phyloP scores from a whole-genome alignment of 2,888 invertebrate genomes.

The Lycocerus yunnanus region DNA sequence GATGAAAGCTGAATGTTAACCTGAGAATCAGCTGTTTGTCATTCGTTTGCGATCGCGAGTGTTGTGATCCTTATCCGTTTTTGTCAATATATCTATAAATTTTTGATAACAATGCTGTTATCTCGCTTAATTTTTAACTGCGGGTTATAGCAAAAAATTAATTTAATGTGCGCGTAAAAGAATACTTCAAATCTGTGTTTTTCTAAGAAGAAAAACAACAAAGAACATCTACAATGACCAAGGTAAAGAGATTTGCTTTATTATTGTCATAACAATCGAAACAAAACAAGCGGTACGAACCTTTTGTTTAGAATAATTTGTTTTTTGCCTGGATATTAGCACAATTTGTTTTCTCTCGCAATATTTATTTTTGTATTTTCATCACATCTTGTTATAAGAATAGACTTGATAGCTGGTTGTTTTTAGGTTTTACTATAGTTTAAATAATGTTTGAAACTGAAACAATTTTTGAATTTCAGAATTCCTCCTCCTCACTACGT shows the following conservation, averaged over 20 bases:
- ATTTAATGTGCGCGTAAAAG: conserved; percentile 7
- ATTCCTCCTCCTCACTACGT: conserved; percentile 16
- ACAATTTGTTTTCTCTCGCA: background rate
- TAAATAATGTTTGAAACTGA: background rate
- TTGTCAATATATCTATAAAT: conserved; percentile 15
- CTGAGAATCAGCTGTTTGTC: conserved; percentile 5
- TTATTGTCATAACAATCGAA: background rate
- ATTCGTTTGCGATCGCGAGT: conserved; percentile 11
- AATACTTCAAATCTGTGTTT: background rate
- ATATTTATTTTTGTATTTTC: background rate
- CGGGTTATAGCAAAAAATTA: conserved; percentile 8
- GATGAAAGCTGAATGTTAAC: background rate
- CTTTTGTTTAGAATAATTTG: background rate
- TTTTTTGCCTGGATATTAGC: background rate
- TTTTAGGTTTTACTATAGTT: background rate
- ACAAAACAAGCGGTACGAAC: background rate
- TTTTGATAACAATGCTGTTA: conserved; percentile 24
- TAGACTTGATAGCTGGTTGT: background rate
- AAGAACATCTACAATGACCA: conserved; percentile 4
- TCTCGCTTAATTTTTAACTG: conserved; percentile 9
- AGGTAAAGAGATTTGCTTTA: background rate
- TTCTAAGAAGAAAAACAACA: background rate
- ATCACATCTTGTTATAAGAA: background rate
- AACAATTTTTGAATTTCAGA: conserved; percentile 10
- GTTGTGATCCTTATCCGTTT: conserved; percentile 8